Evolutionary conservation across 2,797 vertebrate genomes (phyloP), one percentile per base, ranked within the genome.

Genomic region (Thamnophis elegans): DNA sequence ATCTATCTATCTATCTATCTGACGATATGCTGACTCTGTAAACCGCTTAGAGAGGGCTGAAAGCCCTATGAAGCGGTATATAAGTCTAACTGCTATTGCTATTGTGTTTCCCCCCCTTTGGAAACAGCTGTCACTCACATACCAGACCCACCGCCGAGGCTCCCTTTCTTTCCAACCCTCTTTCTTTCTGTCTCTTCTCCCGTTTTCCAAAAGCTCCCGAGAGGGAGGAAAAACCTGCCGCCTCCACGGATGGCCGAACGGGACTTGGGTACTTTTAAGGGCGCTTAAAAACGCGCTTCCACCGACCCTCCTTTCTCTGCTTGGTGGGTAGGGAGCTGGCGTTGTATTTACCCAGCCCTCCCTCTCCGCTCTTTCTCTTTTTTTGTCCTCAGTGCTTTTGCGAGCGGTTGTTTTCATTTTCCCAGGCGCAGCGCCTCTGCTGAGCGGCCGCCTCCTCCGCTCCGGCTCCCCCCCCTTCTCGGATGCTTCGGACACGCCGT

Each of bases 181-280:
- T 4, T 0, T n/a, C 5, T 32, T n/a, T 5, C 25, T 4, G 59
- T 10, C 58, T 10, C 58, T 28, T 1, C 3, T 28, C 8, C 2
- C 28, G 0, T 26, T 16, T 54, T 86, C 26, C 85, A 78, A 78
- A 78, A 42, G 4, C 36, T 47, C 10, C 73, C 7, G 32, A 42
- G 54, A 11, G 26, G 4, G 16, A 18, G 0, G 0, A 82, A n/a
- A 16, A 25, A n/a, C 13, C 85, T 26, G 10, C 26, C 26, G 58
- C 26, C 54, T 11, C n/a, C 25, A 3, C 3, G 20, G 51, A n/a
- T 3, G 73, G 18, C 8, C 32, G 1, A 73, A 18, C 68, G 16
- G 68, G 32, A 22, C 9, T 82, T 82, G 12, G 22, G 73, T 42
- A 22, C 10, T n/a, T 78, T 78, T 42, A 11, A 82, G 9, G 0